Base-by-base conservation (phyloP, 2,797 vertebrate species). In the Enteromius unitaeniatus region DNA sequence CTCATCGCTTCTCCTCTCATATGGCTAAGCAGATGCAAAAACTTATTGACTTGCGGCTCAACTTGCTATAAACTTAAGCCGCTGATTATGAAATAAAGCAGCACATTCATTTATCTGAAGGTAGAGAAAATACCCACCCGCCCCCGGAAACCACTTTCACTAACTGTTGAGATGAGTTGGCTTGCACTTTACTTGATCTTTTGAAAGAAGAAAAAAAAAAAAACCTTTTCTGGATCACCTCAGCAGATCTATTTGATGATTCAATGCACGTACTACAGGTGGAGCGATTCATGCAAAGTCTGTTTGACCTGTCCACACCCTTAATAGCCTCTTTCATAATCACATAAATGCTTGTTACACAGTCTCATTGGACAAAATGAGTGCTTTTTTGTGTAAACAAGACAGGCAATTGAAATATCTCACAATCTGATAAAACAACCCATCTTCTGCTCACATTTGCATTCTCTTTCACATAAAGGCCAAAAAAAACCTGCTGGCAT, bases 1-100 rank as follows among this genome's bases (percentile, higher is more conserved):
- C 55, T 1, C 17, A n/a, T 31, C 11, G 9, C 26, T 81, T 73
- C 70, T 62, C 28, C 60, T 34, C 34, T 68, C 15, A n/a, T 19
- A 69, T 77, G 49, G 77, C 49, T 5, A 69, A 75, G 47, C 45
- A 76, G 76, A 76, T 14, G n/a, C 34, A 40, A 31, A 76, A 17
- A 83, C 42, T 10, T 67, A 11, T 76, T 77, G 73, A 68, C 49
- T 68, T 55, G 23, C 55, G 23, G 47, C 62, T 76, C 23, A 58
- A 55, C 15, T 17, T 60, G 51, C 67, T 26, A 42, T 42, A 45
- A 70, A 70, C 23, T 23, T 51, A 49, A 62, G 60, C 17, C 2
- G 0, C 1, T 42, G 62, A 19, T 21, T 42, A 28, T 3, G 6
- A 17, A 40, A 55, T 31, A 68, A 76, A 83, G 6, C 31, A 6